Percentiles rank a stretch among this genome's conserved stretches.
These are phyloP conservation scores for Poecilia latipinna DNA, from an alignment of 2,113 vertebrate species.

Conservation along the genomic window DNA sequence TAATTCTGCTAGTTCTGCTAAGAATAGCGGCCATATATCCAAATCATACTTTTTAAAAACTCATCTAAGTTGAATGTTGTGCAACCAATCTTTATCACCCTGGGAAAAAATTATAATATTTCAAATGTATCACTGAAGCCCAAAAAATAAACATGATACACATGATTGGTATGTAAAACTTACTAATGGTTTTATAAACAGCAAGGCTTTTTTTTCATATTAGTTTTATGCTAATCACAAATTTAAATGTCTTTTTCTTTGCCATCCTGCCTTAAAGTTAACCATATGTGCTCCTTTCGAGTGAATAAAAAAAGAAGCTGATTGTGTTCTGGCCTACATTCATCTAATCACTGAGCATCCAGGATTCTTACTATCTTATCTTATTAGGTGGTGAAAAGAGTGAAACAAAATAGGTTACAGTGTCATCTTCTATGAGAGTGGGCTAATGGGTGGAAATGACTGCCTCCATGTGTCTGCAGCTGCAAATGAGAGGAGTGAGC, in stretches of 20 bases:
- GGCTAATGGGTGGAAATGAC: constrained; percentile 59
- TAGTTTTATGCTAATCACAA: neutral
- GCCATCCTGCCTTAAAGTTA: constrained; percentile 2
- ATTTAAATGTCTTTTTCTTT: neutral
- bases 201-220: too few species aligned
- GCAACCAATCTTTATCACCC: too few species aligned
- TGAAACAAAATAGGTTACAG: constrained; percentile 47
- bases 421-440: constrained; percentile 44
- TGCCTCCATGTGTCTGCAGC: constrained; percentile 60
- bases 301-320: constrained; percentile 16
- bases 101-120: too few species aligned
- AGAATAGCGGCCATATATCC: too few species aligned
- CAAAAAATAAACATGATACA: neutral
- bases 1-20: too few species aligned
- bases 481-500: constrained; percentile 63
- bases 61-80: too few species aligned
- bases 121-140: neutral
- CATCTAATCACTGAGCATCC: constrained; percentile 28
- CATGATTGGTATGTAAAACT: neutral
- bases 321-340: constrained; percentile 39
- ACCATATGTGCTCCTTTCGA: constrained; percentile 31
- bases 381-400: constrained; percentile 51
- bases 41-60: too few species aligned
- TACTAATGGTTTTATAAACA: neutral
- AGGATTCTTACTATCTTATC: constrained; percentile 32